Base-by-base conservation (phyloP, 1,140 invertebrate genomes). In the Drosophila orena region DNA sequence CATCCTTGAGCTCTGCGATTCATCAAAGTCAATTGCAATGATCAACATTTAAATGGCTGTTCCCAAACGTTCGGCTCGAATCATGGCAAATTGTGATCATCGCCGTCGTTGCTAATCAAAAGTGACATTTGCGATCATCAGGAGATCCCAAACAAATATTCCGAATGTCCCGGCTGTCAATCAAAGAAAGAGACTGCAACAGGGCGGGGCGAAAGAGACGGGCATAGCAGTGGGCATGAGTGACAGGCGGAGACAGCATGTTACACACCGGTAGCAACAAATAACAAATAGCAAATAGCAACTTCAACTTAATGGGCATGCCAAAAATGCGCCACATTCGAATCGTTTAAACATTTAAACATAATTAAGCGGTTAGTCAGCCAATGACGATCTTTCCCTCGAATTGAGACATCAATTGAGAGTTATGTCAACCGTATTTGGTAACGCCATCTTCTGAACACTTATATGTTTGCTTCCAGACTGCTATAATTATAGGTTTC, bases 351-450 rank as follows among this genome's bases (percentile, higher is more conserved):
- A 49, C 43, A 62, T 62, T 62, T 64, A 52, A 83, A 66, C 80
- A 83, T 84, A 84, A 83, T 83, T 76, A 84, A 84, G 80, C 80
- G 52, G 58, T 79, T 81, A 78, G 68, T 57, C 74, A 61, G 22
- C 46, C 55, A 37, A 34, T 64, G 56, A 56, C 59, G 55, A 43
- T 56, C 44, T 38, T 57, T 58, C 27, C 17, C 49, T 62, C 65
- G 57, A 77, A 85, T 85, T 84, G 81, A 84, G 81, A 85, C 81
- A 84, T 84, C 81, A 84, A 84, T 81, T 86, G 66, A 49, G 40
- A 72, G 69, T 72, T 70, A 70, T 71, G 68, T 59, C 55, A 30
- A 15, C 24, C 65, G 54, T 78, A 54, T 72, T 27, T 44, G 69
- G 53, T n/a, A 44, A 35, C 22, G 34, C 57, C 50, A 20, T 44